A percentile compares a stretch with the other conserved stretches of the same genome.
Evolutionary conservation across 2,888 invertebrate species (phyloP).

Genomic region (Amorpha juglandis): DNA sequence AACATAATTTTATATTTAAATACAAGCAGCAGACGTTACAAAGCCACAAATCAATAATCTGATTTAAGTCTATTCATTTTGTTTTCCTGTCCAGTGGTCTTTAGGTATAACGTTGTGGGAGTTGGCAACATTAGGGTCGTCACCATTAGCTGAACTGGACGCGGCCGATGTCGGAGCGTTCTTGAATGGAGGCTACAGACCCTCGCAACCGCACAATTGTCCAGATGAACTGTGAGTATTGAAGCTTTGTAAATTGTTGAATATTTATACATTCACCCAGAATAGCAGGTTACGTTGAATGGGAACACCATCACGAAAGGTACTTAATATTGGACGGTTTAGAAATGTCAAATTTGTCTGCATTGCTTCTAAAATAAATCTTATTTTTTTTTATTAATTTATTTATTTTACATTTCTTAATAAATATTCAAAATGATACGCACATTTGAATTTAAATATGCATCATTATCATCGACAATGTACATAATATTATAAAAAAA

Average conservation of each 20-base stretch:
- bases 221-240: slow-evolving; percentile 96
- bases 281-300: too few relatives aligned
- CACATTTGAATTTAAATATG: too few relatives aligned
- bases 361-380: too few relatives aligned
- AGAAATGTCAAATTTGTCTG: too few relatives aligned
- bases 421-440: too few relatives aligned
- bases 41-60: too few relatives aligned
- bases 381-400: too few relatives aligned
- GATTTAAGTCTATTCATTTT: not conserved
- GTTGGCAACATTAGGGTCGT: slow-evolving; percentile 93
- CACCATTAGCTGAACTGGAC: slow-evolving; percentile 95
- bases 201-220: slow-evolving; percentile 96
- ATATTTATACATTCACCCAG: not conserved
- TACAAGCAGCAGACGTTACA: too few relatives aligned
- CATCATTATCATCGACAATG: too few relatives aligned
- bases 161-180: slow-evolving; percentile 95
- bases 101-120: slow-evolving; percentile 98
- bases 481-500: too few relatives aligned
- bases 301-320: not conserved
- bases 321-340: not conserved
- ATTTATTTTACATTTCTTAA: too few relatives aligned
- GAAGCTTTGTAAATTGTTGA: not conserved
- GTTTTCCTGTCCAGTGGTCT: slow-evolving; percentile 88
- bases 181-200: slow-evolving; percentile 93
- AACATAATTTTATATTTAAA: too few relatives aligned